phyloP scores from a whole-genome alignment of 2,113 vertebrate species.

The Cacatua alba region DNA sequence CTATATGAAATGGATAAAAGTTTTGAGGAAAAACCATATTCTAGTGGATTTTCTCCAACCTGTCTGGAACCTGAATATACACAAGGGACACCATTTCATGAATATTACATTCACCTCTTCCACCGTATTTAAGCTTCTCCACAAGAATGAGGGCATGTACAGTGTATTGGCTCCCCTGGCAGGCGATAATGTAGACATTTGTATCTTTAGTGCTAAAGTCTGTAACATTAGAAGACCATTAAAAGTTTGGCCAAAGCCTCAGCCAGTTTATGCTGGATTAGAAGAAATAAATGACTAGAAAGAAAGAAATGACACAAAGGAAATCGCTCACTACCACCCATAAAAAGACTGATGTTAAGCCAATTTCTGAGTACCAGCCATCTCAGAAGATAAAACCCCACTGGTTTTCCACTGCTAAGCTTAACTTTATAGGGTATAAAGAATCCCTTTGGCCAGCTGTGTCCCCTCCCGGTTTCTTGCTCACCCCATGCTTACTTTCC shows the following conservation, averaged over 20 bases:
- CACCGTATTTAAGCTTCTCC: background rate
- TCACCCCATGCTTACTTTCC: background rate
- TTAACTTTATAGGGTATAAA: background rate
- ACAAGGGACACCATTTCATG: background rate
- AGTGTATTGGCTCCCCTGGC: background rate
- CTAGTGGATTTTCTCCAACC: background rate
- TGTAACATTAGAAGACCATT: background rate
- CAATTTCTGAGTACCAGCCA: background rate
- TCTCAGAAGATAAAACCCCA: background rate
- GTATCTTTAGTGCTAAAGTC: background rate
- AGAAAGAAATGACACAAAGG: background rate
- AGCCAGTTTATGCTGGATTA: background rate
- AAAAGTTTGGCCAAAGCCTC: background rate
- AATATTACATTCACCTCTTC: background rate
- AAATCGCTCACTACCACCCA: accelerated
- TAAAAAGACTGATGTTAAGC: background rate
- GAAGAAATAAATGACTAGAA: background rate
- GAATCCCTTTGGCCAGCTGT: background rate
- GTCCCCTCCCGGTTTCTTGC: background rate
- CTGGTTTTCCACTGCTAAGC: background rate
- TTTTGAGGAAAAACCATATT: background rate
- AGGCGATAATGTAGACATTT: background rate
- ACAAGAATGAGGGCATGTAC: background rate
- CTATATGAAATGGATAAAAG: background rate
- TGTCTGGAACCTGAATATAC: background rate